Base-by-base conservation (phyloP, 2,888 invertebrate species). In the Dicycla oo region DNA sequence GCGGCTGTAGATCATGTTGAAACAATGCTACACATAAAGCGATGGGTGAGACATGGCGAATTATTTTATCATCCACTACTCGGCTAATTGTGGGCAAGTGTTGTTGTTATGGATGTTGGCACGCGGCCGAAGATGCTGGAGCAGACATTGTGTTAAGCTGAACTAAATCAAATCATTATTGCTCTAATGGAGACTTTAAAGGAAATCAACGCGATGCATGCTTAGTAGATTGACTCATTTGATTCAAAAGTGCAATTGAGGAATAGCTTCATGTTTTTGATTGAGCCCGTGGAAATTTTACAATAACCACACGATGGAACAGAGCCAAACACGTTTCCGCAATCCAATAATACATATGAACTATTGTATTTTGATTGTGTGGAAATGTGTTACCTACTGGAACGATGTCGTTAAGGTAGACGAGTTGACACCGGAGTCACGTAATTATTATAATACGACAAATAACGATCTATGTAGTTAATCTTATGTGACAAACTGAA, bases 1-100 rank as follows among this genome's bases (percentile, higher is more conserved):
- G 85, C 87, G 82, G 87, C 81, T 83, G 89, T 94, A 93, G 92
- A 94, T 94, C 91, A 92, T 89, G 88, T 87, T 88, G 89, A 89
- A 88, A 89, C 90, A 90, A 90, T 90, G 85, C 88, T 86, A 82
- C 81, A 85, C 86, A 86, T 88, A 84, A 88, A 87, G 81, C 83
- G 80, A 88, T 89, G 85, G 88, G 83, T 83, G 88, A 88, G 84
- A 87, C 89, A 87, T 86, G 86, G 85, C 88, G 87, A 90, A 92
- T 92, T 89, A 88, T 86, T 88, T 88, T 88, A 89, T 88, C 87
- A 85, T 88, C 80, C 81, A 82, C 85, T 81, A 80, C 81, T 69
- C 77, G 49, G 69, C 75, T 84, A 84, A 85, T 84, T 84, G 81
- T 82, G 80, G 80, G 78, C 76, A 78, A 76, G 76, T 75, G 76